Conservation (phyloP, 2,888 invertebrate genomes). For the Auanema freiburgensis region DNA sequence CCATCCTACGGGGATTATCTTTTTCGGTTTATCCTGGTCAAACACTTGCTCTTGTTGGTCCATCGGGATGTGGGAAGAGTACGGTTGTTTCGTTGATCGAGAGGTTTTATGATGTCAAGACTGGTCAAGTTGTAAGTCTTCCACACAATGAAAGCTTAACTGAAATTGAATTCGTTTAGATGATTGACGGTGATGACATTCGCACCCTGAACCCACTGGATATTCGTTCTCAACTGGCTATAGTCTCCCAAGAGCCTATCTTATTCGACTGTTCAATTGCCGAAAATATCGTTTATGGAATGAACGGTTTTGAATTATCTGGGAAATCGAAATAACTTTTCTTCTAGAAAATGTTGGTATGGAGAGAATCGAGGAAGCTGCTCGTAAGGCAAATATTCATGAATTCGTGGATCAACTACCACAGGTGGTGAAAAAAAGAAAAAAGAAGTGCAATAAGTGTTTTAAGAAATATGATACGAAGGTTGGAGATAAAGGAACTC, state of each 20-base stretch:
- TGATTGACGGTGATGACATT: too few relatives aligned
- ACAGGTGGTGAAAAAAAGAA: background rate
- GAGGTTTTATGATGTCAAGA: too few relatives aligned
- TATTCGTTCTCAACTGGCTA: too few relatives aligned
- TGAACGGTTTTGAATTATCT: conserved; percentile 11
- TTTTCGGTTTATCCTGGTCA: too few relatives aligned
- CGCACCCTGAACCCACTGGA: too few relatives aligned
- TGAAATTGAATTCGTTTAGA: background rate
- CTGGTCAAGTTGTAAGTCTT: background rate
- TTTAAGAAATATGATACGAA: conserved; percentile 63
- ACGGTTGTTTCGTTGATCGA: too few relatives aligned
- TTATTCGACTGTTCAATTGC: too few relatives aligned
- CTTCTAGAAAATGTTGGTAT: conserved; percentile 20
- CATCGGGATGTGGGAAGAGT: too few relatives aligned
- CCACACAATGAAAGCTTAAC: background rate
- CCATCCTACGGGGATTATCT: conserved; percentile 1
- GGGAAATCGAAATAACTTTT: conserved; percentile 68
- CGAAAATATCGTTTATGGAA: background rate
- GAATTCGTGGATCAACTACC: conserved; percentile 66
- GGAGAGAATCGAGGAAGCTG: conserved; percentile 53
- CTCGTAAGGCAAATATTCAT: conserved; percentile 67
- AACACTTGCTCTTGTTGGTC: too few relatives aligned
- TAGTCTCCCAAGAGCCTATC: too few relatives aligned
- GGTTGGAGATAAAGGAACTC: conserved; percentile 65
- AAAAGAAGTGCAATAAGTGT: background rate